Conservation (phyloP, 2,113 vertebrate species). For the Neofelis nebulosa region DNA sequence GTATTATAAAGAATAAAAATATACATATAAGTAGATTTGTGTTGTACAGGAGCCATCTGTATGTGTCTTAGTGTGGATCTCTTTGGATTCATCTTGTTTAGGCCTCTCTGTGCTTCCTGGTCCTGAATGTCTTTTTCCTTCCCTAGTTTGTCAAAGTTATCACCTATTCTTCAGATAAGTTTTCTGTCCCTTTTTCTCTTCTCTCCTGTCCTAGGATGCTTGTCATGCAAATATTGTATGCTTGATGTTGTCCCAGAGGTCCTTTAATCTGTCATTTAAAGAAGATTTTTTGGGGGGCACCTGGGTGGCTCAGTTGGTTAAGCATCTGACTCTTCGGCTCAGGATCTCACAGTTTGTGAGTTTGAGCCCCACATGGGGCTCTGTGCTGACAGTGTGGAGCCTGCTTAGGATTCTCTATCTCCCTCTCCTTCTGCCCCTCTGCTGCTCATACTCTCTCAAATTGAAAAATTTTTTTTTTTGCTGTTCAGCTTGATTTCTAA, state of each 20-base stretch:
- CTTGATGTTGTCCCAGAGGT: background rate
- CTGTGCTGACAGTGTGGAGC: no score
- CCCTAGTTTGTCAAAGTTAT: background rate
- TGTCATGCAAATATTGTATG: background rate
- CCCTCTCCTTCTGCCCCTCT: no score
- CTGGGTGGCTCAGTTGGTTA: no score
- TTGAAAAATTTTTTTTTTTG: background rate
- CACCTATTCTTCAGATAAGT: background rate
- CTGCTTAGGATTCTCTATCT: no score
- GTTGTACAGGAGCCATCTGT: background rate
- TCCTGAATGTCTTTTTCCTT: background rate
- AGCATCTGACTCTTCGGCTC: no score
- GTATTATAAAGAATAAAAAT: background rate
- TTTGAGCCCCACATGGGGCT: no score
- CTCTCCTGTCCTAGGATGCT: background rate
- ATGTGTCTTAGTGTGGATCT: background rate
- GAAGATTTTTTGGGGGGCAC: no score
- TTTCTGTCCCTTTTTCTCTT: background rate
- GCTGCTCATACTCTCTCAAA: no score
- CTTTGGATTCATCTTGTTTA: background rate
- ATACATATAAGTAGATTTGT: background rate
- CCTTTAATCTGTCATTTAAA: no score
- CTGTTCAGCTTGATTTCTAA: background rate
- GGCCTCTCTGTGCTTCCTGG: background rate
- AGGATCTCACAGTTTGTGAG: no score